Conservation (phyloP, 2,797 vertebrate species). For the Nasua narica region DNA sequence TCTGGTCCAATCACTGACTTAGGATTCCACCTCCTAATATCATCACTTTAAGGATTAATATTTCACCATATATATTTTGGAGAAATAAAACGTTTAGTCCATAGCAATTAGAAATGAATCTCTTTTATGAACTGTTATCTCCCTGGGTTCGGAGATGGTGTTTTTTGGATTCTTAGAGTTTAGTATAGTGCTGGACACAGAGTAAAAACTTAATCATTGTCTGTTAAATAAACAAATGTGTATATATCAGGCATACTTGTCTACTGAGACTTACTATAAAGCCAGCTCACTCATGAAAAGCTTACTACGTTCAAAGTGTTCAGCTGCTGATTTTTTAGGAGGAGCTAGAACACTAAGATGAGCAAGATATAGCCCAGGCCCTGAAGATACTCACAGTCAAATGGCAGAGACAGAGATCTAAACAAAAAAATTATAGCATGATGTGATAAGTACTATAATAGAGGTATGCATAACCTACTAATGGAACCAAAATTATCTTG, state of each 20-base stretch:
- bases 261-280: not conserved
- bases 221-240: not conserved
- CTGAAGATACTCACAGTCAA: constrained; percentile 32
- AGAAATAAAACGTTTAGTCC: not conserved
- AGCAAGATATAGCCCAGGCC: not conserved
- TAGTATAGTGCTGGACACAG: not conserved
- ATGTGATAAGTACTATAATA: constrained; percentile 50
- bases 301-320: not conserved
- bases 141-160: not conserved
- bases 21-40: not conserved
- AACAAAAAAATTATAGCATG: constrained; percentile 38
- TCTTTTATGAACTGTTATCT: not conserved
- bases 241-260: not conserved
- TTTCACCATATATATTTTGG: not conserved
- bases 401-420: constrained; percentile 46
- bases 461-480: not conserved
- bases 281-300: not conserved
- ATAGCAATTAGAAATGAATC: not conserved
- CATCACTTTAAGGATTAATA: not conserved
- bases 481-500: constrained; percentile 62
- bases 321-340: not conserved
- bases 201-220: not conserved
- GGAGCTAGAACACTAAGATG: not conserved
- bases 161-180: not conserved
- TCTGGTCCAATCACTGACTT: not conserved